Evolutionary conservation across 2,888 invertebrate species (phyloP).

Genomic region (Phania funesta): DNA sequence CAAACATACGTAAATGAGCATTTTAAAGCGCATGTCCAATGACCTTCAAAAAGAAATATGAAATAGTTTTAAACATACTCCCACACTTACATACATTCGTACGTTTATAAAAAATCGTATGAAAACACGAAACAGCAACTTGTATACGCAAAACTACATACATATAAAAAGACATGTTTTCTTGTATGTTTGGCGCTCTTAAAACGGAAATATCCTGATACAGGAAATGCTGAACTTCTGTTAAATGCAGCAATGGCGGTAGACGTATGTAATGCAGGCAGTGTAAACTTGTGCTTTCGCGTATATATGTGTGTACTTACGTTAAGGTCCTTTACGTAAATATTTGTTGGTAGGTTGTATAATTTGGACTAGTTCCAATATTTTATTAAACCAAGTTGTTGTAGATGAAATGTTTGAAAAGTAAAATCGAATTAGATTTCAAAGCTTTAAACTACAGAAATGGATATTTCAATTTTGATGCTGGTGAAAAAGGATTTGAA

Average conservation of each 20-base stretch:
- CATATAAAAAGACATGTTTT: neutral
- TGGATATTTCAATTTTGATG: too few relatives aligned
- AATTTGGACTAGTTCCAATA: too few relatives aligned
- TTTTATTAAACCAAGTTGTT: too few relatives aligned
- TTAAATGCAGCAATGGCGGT: conserved; percentile 63
- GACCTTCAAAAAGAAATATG: conserved; percentile 73
- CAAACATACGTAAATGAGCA: neutral
- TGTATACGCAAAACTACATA: neutral
- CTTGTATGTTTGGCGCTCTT: neutral
- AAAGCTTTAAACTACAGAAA: too few relatives aligned
- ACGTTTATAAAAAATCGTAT: neutral
- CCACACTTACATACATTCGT: neutral
- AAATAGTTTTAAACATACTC: neutral
- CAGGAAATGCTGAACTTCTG: conserved; percentile 65
- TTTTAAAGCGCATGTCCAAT: conserved; percentile 73
- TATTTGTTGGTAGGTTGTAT: too few relatives aligned
- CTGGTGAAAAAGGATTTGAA: too few relatives aligned
- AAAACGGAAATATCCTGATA: conserved; percentile 51
- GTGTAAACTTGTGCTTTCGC: neutral
- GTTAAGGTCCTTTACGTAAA: neutral
- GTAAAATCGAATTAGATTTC: too few relatives aligned
- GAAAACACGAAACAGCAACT: conserved; percentile 18
- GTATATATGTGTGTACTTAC: neutral
- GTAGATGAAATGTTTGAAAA: too few relatives aligned
- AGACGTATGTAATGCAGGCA: conserved; percentile 26